Conservation (phyloP, 1,140 invertebrate species). For the Zaprionus inermis region DNA sequence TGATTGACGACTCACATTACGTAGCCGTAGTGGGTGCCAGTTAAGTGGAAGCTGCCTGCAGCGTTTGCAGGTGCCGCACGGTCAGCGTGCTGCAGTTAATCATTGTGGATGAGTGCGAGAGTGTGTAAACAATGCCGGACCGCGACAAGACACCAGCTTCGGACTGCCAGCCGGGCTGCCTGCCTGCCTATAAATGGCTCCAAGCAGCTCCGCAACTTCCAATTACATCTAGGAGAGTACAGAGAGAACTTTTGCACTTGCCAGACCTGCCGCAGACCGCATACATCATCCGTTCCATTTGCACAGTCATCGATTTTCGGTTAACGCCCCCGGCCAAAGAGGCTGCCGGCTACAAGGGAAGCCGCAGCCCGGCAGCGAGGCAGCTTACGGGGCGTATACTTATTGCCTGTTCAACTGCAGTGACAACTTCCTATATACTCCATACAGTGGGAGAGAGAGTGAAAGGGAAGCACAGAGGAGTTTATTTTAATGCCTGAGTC, state of each 20-base stretch:
- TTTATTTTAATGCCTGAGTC: slow-evolving; percentile 5
- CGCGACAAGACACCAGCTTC: slow-evolving; percentile 11
- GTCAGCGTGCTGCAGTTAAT: slow-evolving; percentile 71
- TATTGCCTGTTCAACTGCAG: neutral
- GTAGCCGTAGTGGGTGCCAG: slow-evolving; percentile 29
- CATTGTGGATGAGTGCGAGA: slow-evolving; percentile 77
- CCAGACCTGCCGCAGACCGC: slow-evolving; percentile 56
- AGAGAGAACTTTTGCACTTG: slow-evolving; percentile 67
- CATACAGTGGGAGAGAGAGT: neutral
- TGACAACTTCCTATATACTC: slow-evolving; percentile 1
- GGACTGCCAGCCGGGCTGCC: neutral
- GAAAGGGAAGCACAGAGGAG: neutral
- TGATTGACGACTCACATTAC: slow-evolving; percentile 82
- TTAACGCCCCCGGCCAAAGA: slow-evolving; percentile 74
- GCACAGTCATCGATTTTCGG: slow-evolving; percentile 79
- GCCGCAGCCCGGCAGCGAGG: slow-evolving; percentile 1
- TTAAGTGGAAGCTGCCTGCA: slow-evolving; percentile 44
- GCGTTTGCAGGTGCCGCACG: slow-evolving; percentile 28
- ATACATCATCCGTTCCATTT: slow-evolving; percentile 83
- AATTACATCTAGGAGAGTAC: slow-evolving; percentile 63
- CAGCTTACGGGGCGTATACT: neutral
- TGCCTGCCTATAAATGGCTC: neutral
- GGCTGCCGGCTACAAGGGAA: slow-evolving; percentile 35
- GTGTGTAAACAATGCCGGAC: slow-evolving; percentile 66
- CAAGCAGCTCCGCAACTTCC: slow-evolving; percentile 62